Percentiles rank a stretch among this genome's conserved stretches.
Evolutionary conservation across 2,888 invertebrate species (phyloP).

Genomic region (Cordylochernes scorpioides): DNA sequence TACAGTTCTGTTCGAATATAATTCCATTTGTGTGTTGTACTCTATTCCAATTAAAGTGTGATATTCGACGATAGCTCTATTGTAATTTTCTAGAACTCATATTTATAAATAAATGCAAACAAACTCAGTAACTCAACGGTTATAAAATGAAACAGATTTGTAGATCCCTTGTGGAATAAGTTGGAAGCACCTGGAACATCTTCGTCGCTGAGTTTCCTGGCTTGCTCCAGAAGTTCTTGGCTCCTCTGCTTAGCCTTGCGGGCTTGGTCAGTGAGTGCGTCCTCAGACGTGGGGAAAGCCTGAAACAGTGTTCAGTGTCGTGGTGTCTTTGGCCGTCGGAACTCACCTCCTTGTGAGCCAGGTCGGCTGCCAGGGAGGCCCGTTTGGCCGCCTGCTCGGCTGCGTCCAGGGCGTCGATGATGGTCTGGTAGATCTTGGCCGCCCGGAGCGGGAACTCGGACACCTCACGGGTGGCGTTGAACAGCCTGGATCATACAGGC

Average conservation of each 20-base stretch:
- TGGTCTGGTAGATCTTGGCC: constrained; percentile 39
- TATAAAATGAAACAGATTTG: not conserved
- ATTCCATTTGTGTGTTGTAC: too few species aligned
- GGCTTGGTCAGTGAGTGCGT: constrained; percentile 12
- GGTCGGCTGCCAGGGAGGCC: constrained; percentile 29
- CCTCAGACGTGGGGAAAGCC: constrained; percentile 13
- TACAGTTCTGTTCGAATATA: too few species aligned
- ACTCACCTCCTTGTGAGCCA: constrained; percentile 23
- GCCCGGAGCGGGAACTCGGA: constrained; percentile 35
- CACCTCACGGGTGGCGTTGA: constrained; percentile 33
- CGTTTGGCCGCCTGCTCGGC: constrained; percentile 35
- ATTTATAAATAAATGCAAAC: too few species aligned
- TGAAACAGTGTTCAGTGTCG: too few species aligned
- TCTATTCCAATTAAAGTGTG: too few species aligned
- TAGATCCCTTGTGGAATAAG: not conserved
- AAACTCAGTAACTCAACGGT: too few species aligned
- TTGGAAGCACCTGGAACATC: constrained; percentile 12
- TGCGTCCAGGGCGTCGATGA: constrained; percentile 39
- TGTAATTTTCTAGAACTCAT: too few species aligned
- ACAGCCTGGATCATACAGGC: constrained; percentile 26
- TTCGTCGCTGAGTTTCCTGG: constrained; percentile 13
- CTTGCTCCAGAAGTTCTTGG: constrained; percentile 10
- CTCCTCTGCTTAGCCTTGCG: constrained; percentile 8
- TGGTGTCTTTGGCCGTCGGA: too few species aligned
- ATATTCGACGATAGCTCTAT: too few species aligned